Evolutionary conservation across 2,113 vertebrate genomes (phyloP), one percentile per base, ranked within the genome.

Genomic region (Hyla sarda): DNA sequence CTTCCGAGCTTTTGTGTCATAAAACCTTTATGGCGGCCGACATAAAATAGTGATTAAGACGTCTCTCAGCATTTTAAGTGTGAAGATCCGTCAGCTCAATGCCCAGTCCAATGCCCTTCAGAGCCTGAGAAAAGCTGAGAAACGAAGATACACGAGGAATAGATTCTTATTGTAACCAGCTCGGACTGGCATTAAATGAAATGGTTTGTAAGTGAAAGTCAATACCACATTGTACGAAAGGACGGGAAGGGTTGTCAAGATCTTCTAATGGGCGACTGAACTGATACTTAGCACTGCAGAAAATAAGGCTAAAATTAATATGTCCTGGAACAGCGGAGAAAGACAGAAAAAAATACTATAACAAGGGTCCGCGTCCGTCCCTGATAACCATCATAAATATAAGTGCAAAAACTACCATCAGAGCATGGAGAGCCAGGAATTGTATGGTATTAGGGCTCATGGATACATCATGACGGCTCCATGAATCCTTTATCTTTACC

Each of bases 21-120:
- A 80, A 80, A 60, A 41, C 23, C 54, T 80, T 80, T 62, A 80
- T 17, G n/a, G 77, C 34, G 13, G 9, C 23, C 6, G 3, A 25
- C 34, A 80, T 45, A 62, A 80, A 60, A 80, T 14, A 28, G 54
- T 62, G 21, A 62, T 80, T 41, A 80, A 45, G n/a, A 80, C 32
- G 34, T 37, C 54, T 23, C 21, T 79, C 52, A 45, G 19, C 47
- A 54, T 56, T 56, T 23, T 34, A 30, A 76, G 28, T 2, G 16
- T 56, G 10, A 10, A 32, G 23, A 0, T 34, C 3, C 37, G 5
- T 34, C 75, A 4, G 50, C 50, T 54, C 50, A 28, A 45, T 3
- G 41, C 41, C 54, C 54, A 5, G 52, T 25, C 76, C 52, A 41
- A 1, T 52, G 19, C 54, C 30, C 16, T 56, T 78, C 17, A 54